Evolutionary conservation across 2,888 invertebrate genomes (phyloP), one percentile per base, ranked within the genome.

Genomic region (Leptopilina syphax): DNA sequence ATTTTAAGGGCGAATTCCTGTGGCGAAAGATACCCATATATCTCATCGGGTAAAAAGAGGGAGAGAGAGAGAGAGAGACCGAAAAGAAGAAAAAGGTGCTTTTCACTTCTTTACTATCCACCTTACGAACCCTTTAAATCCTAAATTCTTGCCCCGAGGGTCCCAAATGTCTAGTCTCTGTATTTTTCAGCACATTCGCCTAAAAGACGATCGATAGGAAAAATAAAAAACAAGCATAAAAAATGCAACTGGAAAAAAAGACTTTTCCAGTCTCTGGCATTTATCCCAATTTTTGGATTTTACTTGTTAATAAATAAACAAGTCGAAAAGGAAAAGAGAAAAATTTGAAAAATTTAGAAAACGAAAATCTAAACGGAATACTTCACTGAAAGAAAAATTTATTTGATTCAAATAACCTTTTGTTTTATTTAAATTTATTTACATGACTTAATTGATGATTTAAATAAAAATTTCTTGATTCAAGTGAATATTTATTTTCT

Each of bases 81-180:
- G n/a, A 54, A 34, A 73, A 67, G 27, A n/a, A 77, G 77, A 70
- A 34, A 34, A 34, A 78, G 81, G 54, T 68, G 68, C 68, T 79
- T 76, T 50, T 68, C 76, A 41, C 57, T 73, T 73, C 57, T 54
- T 76, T 65, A 79, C 67, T 54, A 76, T 80, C 67, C 65, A 67
- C 77, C 63, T 68, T 79, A 78, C 77, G 65, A 76, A 79, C 65
- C 44, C 77, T 78, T 81, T 80, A 81, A 81, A 81, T 81, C 79
- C 77, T 76, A 47, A 77, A 57, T 66, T 50, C 47, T 18, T 73
- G 18, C 57, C 73, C n/a, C 27, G 13, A 50, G 70, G 70, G 73
- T 34, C 54, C 34, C 73, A 27, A 41, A 27, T 54, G 57, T 73
- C 73, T 73, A 18, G 57, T 57, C 34, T 73, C 54, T 73, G 54